Conservation (phyloP, 92 coral and sea anemone species). For the Heteractis magnifica region DNA sequence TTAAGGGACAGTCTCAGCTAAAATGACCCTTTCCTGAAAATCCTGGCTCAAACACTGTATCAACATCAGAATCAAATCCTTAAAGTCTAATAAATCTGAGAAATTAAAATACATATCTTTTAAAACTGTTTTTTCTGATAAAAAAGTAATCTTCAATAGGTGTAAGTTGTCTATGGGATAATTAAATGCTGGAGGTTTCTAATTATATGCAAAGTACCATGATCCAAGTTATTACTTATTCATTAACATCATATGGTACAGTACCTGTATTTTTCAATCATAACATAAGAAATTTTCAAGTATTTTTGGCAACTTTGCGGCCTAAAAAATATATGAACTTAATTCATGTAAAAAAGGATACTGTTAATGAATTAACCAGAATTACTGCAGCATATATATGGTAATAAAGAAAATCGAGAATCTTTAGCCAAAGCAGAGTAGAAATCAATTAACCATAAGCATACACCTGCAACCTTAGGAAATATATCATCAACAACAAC, state of each 20-base stretch:
- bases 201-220: slow-evolving; percentile 10
- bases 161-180: neutral
- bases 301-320: neutral
- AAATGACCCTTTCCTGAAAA: too few relatives aligned
- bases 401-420: neutral
- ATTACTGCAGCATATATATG: neutral
- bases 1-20: too few relatives aligned
- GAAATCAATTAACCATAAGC: neutral
- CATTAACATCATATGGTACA: slow-evolving; percentile 24
- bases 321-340: neutral
- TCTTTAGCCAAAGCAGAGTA: neutral
- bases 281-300: neutral
- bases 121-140: neutral
- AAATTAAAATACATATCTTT: neutral
- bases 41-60: too few relatives aligned
- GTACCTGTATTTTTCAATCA: slow-evolving; percentile 21
- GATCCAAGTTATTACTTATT: slow-evolving; percentile 39
- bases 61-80: too few relatives aligned
- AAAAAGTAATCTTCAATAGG: neutral
- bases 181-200: neutral
- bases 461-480: neutral
- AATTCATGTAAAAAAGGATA: too few relatives aligned
- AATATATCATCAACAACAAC: neutral
- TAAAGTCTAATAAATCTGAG: too few relatives aligned
- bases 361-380: neutral